These are phyloP conservation scores for Auanema freiburgensis DNA, from an alignment of 2,888 invertebrate species.

Conservation along the genomic window DNA sequence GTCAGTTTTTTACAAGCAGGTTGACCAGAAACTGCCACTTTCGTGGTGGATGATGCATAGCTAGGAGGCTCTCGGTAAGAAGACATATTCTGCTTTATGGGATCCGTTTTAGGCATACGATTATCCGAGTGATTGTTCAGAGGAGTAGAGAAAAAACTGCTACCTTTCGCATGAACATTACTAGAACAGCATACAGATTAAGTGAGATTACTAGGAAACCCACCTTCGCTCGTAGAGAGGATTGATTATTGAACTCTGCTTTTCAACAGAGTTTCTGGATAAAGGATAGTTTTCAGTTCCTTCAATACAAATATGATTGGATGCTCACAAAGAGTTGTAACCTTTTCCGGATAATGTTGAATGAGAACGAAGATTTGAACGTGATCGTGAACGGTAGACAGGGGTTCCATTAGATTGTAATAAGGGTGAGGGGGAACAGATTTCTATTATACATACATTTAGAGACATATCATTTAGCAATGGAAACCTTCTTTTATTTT, in stretches of 20 bases:
- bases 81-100: no score
- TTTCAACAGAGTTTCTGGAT: slow-evolving; percentile 6
- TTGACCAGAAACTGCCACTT: no score
- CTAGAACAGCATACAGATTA: background rate
- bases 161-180: no score
- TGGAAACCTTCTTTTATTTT: slow-evolving; percentile 17
- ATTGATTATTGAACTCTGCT: slow-evolving; percentile 13
- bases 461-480: background rate
- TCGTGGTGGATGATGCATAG: no score
- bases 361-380: slow-evolving; percentile 5
- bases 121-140: no score
- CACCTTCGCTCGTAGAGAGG: slow-evolving; percentile 14
- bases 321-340: background rate
- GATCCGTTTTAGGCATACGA: no score
- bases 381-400: slow-evolving; percentile 1
- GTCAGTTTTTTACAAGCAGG: no score
- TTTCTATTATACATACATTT: slow-evolving; percentile 1
- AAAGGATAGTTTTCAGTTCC: background rate
- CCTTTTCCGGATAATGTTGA: slow-evolving; percentile 7
- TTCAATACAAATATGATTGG: background rate
- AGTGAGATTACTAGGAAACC: background rate
- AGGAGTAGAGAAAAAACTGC: no score
- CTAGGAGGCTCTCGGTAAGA: no score
- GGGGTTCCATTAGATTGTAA: slow-evolving; percentile 10
- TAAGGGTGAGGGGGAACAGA: slow-evolving; percentile 4